Evolutionary conservation across 64 coral and sea anemone species (phyloP).

Genomic region (Montipora cactus): DNA sequence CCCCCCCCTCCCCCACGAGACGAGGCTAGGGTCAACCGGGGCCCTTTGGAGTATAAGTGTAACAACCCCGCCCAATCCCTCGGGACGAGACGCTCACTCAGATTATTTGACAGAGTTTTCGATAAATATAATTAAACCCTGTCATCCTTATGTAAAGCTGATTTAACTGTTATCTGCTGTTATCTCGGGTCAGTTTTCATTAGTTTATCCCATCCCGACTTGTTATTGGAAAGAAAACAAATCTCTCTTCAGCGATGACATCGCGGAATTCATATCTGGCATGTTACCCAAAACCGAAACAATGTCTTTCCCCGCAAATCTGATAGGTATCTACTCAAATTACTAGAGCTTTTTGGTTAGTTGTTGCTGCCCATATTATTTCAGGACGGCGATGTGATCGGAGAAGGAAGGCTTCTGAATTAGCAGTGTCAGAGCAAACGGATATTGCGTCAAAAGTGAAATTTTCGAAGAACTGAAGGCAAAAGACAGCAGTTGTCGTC

Average conservation of each 20-base stretch:
- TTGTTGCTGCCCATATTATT: background rate
- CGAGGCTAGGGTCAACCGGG: no score
- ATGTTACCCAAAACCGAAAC: background rate
- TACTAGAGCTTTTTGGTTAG: background rate
- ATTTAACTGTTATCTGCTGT: background rate
- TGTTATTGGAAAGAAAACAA: background rate
- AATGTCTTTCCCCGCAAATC: background rate
- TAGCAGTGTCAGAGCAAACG: background rate
- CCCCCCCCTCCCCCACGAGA: no score
- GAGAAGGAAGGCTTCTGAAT: background rate
- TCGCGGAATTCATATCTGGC: background rate
- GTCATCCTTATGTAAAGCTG: background rate
- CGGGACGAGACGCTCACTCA: no score
- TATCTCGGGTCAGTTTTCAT: background rate
- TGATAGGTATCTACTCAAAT: background rate
- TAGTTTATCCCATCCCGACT: no score
- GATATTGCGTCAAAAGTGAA: background rate
- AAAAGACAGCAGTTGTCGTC: background rate
- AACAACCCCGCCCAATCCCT: no score
- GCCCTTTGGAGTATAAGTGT: no score
- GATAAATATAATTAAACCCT: background rate
- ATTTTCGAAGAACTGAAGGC: background rate
- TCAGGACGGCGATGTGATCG: background rate
- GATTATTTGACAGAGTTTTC: background rate
- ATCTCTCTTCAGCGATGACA: conserved; percentile 6